Conservation (phyloP, 2,113 vertebrate genomes). For the Ameiurus melas region DNA sequence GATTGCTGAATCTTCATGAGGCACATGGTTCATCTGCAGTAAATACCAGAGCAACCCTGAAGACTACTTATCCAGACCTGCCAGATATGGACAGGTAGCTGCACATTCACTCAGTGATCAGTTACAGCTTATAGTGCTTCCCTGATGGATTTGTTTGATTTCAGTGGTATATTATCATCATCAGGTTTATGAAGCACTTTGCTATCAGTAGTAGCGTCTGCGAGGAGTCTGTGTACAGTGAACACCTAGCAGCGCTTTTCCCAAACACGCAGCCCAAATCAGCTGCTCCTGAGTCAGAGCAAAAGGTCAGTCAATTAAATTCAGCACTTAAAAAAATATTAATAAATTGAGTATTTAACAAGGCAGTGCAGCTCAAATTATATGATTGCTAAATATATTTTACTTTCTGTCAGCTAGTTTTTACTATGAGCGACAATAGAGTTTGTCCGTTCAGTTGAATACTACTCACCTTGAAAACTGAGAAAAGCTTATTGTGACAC, state of each 20-base stretch:
- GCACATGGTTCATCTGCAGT: slow-evolving; percentile 72
- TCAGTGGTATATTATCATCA: slow-evolving; percentile 41
- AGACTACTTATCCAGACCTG: slow-evolving; percentile 73
- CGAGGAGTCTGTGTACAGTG: slow-evolving; percentile 77
- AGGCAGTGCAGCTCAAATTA: neutral
- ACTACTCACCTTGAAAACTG: neutral
- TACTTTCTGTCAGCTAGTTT: neutral
- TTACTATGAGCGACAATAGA: neutral
- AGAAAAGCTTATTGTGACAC: neutral
- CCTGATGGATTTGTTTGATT: neutral
- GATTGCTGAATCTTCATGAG: slow-evolving; percentile 79
- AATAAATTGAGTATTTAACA: neutral
- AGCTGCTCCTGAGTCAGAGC: slow-evolving; percentile 58
- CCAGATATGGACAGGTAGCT: slow-evolving; percentile 82
- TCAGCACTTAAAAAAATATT: neutral
- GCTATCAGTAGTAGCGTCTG: slow-evolving; percentile 83
- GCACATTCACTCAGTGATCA: neutral
- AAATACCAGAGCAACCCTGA: slow-evolving; percentile 76
- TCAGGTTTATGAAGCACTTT: slow-evolving; percentile 89
- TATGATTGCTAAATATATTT: neutral
- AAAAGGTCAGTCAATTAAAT: slow-evolving; percentile 77
- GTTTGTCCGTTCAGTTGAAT: neutral
- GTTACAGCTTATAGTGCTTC: neutral
- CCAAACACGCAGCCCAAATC: slow-evolving; percentile 69
- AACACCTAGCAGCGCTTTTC: slow-evolving; percentile 82